These are phyloP conservation scores for Coracias cyanogaster DNA, from an alignment of 2,797 vertebrate species.

Conservation along the genomic window DNA sequence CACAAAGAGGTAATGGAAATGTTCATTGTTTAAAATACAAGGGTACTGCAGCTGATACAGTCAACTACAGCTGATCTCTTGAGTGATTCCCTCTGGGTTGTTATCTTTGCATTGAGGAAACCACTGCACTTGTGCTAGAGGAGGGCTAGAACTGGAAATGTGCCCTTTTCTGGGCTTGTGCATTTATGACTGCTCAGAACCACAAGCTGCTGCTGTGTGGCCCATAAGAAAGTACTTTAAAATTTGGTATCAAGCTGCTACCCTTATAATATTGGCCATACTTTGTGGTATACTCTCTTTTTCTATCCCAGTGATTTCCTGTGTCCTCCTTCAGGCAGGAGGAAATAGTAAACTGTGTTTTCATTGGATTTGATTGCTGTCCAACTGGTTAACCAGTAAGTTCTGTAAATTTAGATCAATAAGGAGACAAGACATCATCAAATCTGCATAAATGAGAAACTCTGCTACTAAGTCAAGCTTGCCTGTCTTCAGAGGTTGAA, in stretches of 20 bases:
- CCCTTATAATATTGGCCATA: background rate
- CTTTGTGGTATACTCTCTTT: background rate
- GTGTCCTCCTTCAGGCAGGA: background rate
- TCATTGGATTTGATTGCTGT: background rate
- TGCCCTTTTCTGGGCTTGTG: background rate
- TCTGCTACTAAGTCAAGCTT: background rate
- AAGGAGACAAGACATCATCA: background rate
- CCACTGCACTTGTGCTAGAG: background rate
- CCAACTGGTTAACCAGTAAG: slow-evolving; percentile 14
- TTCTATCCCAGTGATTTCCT: background rate
- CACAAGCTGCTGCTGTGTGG: background rate
- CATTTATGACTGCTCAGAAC: background rate
- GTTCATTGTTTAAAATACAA: background rate
- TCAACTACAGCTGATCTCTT: background rate
- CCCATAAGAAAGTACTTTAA: background rate
- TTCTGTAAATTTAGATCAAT: slow-evolving; percentile 31
- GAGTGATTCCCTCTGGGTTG: background rate
- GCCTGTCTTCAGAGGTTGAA: slow-evolving; percentile 9
- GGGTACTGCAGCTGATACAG: background rate
- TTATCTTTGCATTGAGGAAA: background rate
- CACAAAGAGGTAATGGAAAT: background rate
- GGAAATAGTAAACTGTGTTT: background rate
- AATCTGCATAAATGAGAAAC: slow-evolving; percentile 8
- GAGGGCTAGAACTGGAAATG: background rate
- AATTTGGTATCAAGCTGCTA: background rate